Conservation (phyloP, 2,797 vertebrate genomes). For the Coracias cyanogaster region DNA sequence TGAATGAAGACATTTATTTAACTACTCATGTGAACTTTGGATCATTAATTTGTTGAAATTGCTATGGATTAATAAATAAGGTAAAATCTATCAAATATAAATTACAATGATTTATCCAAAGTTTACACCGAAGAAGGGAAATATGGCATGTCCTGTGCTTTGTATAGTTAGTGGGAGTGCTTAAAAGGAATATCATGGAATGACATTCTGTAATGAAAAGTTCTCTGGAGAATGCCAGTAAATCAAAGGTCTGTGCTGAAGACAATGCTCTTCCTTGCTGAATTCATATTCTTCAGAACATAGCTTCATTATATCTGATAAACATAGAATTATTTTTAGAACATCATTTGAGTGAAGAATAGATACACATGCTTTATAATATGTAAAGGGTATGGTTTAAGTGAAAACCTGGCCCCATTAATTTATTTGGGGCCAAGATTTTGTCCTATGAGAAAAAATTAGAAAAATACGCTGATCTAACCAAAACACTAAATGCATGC, state of each 20-base stretch:
- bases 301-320: neutral
- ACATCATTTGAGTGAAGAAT: neutral
- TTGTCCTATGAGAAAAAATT: neutral
- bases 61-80: constrained; percentile 35
- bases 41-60: constrained; percentile 5
- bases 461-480: neutral
- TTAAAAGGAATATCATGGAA: neutral
- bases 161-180: neutral
- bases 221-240: neutral
- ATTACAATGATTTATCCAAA: constrained; percentile 1
- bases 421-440: neutral
- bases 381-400: neutral
- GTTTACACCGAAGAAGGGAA: constrained; percentile 23
- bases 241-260: neutral
- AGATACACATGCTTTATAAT: neutral
- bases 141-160: neutral
- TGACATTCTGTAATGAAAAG: neutral
- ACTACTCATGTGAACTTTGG: constrained; percentile 15
- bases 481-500: neutral
- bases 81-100: neutral
- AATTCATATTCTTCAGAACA: neutral
- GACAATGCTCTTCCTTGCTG: neutral
- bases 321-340: neutral
- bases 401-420: neutral
- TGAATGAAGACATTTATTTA: constrained; percentile 37